Percentiles rank a stretch among this genome's conserved stretches.
phyloP scores from a whole-genome alignment of 2,113 vertebrate species.

The Podarcis muralis region DNA sequence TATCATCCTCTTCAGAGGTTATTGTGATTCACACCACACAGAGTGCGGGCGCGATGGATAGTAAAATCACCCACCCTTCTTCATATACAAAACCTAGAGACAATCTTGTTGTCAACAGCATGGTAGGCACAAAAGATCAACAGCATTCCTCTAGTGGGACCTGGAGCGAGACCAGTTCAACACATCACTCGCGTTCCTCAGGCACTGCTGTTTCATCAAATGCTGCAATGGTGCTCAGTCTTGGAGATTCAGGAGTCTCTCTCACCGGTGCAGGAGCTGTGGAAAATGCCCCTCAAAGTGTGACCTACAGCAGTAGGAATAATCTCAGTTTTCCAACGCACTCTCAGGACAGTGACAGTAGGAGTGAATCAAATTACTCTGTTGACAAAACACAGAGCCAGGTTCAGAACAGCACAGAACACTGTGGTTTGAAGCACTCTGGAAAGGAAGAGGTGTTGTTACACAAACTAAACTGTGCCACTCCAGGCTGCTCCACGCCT shows the following conservation, averaged over 20 bases:
- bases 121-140: slow-evolving; percentile 62
- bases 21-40: slow-evolving; percentile 82
- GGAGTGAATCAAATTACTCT: slow-evolving; percentile 80
- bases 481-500: slow-evolving; percentile 84
- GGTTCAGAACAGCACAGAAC: slow-evolving; percentile 71
- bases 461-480: slow-evolving; percentile 66
- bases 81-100: slow-evolving; percentile 71
- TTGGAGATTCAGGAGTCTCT: slow-evolving; percentile 73
- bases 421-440: slow-evolving; percentile 81
- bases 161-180: slow-evolving; percentile 72
- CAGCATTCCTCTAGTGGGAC: slow-evolving; percentile 60
- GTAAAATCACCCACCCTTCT: slow-evolving; percentile 61
- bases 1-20: slow-evolving; percentile 86
- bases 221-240: slow-evolving; percentile 69
- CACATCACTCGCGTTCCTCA: slow-evolving; percentile 63
- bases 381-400: slow-evolving; percentile 76
- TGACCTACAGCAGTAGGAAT: slow-evolving; percentile 59
- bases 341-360: slow-evolving; percentile 68
- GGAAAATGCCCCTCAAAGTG: slow-evolving; percentile 74
- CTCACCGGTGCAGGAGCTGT: slow-evolving; percentile 61
- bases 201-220: slow-evolving; percentile 59
- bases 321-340: slow-evolving; percentile 52
- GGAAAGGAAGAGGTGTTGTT: slow-evolving; percentile 74
- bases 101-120: slow-evolving; percentile 47
- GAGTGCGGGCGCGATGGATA: slow-evolving; percentile 64